These are phyloP conservation scores for Rhagonycha fulva DNA, from an alignment of 2,888 invertebrate genomes.

Conservation along the genomic window DNA sequence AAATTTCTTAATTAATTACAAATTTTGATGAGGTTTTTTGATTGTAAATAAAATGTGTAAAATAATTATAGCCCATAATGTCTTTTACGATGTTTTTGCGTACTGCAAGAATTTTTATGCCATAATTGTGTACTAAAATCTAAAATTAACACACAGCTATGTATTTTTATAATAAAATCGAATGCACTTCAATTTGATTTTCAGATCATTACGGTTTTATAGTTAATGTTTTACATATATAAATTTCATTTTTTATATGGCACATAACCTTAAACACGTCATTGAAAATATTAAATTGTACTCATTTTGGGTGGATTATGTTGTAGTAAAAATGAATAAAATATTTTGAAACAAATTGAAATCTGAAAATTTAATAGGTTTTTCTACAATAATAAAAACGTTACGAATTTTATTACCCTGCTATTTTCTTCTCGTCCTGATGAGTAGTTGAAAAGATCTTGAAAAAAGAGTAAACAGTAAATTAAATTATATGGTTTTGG, in stretches of 20 bases:
- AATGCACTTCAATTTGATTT: slow-evolving; percentile 32
- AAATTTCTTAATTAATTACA: neutral
- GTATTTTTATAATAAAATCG: slow-evolving; percentile 17
- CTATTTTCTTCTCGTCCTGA: neutral
- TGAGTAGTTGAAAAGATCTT: neutral
- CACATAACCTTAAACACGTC: slow-evolving; percentile 39
- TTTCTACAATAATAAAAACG: neutral
- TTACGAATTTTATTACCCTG: neutral
- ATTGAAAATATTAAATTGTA: slow-evolving; percentile 45
- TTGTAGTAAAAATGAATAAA: slow-evolving; percentile 3
- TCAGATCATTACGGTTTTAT: slow-evolving; percentile 38
- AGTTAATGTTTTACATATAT: slow-evolving; percentile 34
- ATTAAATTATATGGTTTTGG: neutral
- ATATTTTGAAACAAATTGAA: neutral
- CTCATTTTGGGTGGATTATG: slow-evolving; percentile 24
- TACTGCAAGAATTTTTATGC: neutral
- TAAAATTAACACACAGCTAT: slow-evolving; percentile 3
- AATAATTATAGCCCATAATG: neutral
- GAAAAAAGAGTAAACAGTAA: neutral
- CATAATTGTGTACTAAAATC: slow-evolving; percentile 3
- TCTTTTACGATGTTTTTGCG: neutral
- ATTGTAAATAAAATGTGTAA: neutral
- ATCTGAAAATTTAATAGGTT: neutral
- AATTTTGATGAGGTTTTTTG: neutral
- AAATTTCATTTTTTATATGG: slow-evolving; percentile 43